Evolutionary conservation across 2,113 vertebrate genomes (phyloP), one percentile per base, ranked within the genome.

Genomic region (Silurus asotus): DNA sequence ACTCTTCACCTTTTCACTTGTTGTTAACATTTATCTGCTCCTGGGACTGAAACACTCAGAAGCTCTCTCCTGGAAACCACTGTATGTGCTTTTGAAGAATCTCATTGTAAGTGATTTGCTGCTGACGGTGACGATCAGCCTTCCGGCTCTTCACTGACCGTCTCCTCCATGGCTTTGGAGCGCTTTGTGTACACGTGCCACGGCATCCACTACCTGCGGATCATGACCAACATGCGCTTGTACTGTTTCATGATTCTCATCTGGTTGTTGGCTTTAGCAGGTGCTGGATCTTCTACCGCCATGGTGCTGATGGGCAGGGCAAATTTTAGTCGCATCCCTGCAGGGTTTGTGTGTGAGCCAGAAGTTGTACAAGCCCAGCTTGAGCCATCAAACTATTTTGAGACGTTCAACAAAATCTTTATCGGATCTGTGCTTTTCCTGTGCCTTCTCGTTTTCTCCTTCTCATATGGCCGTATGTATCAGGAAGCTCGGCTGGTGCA

Each of bases 391-490:
- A 13, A 49, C 37, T 20, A 78, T 59, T 81, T 86, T 28, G 77
- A 86, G 23, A 70, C 2, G 0, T 86, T 86, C 23, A 81, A 81
- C 55, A 81, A 86, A 56, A n/a, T 56, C 7, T 61, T 72, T 0
- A 5, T 81, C 17, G 75, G 77, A 14, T 25, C 64, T 0, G 23
- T 86, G 64, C 84, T 86, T 17, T 25, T 59, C 8, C 13, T 81
- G 23, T 86, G 84, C 56, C 62, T 81, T 4, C 37, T 86, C 2
- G 7, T 86, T 1, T 86, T 86, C 55, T 14, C 5, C 2, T 86
- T 86, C 51, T 86, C 77, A 1, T 86, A 81, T n/a, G 55, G 84
- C 37, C 84, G 84, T 17, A 86, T 86, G 77, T 86, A 81, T 58
- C 55, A 61, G 23, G 53, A 70, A 37, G 84, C 84, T 15, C 14